phyloP scores from a whole-genome alignment of 2,888 invertebrate species.

The Saturnia pavonia region DNA sequence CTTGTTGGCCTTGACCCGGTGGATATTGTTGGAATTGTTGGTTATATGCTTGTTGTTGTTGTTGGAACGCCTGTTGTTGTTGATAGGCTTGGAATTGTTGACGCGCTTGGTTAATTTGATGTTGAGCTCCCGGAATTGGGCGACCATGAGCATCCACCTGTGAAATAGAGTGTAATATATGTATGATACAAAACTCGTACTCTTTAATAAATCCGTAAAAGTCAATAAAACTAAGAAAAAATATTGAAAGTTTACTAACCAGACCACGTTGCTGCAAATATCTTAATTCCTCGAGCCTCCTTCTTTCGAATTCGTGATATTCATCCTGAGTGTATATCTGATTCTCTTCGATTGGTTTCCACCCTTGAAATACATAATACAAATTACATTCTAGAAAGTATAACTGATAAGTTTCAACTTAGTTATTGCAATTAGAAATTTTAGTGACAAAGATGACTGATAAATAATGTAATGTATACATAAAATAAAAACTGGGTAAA shows the following conservation, averaged over 20 bases:
- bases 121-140: slow-evolving; percentile 66
- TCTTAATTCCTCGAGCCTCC: slow-evolving; percentile 84
- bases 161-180: slow-evolving; percentile 8
- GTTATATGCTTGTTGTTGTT: slow-evolving; percentile 32
- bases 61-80: slow-evolving; percentile 48
- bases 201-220: background rate
- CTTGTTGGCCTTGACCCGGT: slow-evolving; percentile 38
- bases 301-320: slow-evolving; percentile 87
- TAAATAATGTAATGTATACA: background rate
- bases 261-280: slow-evolving; percentile 85
- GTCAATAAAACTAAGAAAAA: background rate
- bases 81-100: slow-evolving; percentile 54
- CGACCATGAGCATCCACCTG: slow-evolving; percentile 70
- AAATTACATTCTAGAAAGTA: background rate
- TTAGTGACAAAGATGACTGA: background rate
- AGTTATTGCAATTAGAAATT: background rate
- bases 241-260: slow-evolving; percentile 71
- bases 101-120: slow-evolving; percentile 66
- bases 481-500: background rate
- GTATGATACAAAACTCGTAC: background rate
- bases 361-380: slow-evolving; percentile 77
- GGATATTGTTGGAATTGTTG: slow-evolving; percentile 44
- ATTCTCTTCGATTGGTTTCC: slow-evolving; percentile 95
- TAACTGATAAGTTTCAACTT: background rate
- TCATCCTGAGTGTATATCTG: slow-evolving; percentile 92